phyloP scores from a whole-genome alignment of 2,888 invertebrate species.

The Acrobasis consociella region DNA sequence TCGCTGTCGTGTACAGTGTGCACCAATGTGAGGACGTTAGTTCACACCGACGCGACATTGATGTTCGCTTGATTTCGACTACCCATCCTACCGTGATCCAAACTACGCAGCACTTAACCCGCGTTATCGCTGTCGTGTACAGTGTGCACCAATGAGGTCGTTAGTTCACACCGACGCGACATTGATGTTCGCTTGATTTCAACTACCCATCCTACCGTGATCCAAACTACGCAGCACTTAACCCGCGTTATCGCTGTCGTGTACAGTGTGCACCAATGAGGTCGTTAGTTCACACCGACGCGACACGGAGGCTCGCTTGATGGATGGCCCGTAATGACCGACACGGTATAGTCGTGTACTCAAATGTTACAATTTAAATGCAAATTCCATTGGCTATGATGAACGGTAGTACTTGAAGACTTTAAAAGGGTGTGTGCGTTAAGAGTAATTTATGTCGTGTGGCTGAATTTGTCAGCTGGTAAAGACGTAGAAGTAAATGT shows the following conservation, averaged over 20 bases:
- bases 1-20: neutral
- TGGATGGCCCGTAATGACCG: conserved; percentile 20
- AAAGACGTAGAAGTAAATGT: too few relatives aligned
- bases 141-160: neutral
- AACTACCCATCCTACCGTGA: too few relatives aligned
- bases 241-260: too few relatives aligned
- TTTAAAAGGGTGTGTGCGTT: too few relatives aligned
- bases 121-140: too few relatives aligned
- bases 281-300: conserved; percentile 11
- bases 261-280: neutral
- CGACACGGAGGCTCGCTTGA: conserved; percentile 19
- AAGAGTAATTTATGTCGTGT: too few relatives aligned
- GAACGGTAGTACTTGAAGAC: neutral
- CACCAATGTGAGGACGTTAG: conserved; percentile 2
- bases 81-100: too few relatives aligned
- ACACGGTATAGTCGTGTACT: conserved; percentile 5
- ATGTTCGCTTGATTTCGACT: conserved; percentile 1
- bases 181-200: conserved; percentile 11
- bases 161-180: conserved; percentile 10
- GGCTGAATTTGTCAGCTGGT: too few relatives aligned
- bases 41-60: conserved; percentile 3
- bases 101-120: too few relatives aligned
- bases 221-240: too few relatives aligned
- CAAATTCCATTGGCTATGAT: neutral
- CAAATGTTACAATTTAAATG: conserved; percentile 3